Evolutionary conservation across 2,797 vertebrate genomes (phyloP).

Genomic region (Periparus ater): DNA sequence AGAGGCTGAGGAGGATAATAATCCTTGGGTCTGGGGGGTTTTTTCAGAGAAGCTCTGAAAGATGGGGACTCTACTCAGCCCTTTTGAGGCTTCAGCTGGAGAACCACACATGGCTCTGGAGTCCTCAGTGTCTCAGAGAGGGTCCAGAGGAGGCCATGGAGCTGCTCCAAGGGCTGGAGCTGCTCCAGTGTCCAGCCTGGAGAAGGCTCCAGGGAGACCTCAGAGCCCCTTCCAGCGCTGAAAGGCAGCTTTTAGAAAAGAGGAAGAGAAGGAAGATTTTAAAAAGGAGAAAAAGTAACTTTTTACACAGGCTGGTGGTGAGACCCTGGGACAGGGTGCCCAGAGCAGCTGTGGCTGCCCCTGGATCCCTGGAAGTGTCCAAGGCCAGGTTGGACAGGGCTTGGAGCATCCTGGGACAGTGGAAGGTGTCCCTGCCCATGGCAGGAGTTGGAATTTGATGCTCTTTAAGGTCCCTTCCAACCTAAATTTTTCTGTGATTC

Average conservation of each 20-base stretch:
- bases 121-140: background rate
- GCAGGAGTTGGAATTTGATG: background rate
- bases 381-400: rapidly evolving
- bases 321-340: rapidly evolving
- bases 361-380: background rate
- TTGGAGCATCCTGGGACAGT: rapidly evolving
- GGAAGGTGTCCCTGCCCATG: background rate
- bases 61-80: background rate
- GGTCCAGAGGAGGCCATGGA: background rate
- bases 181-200: background rate
- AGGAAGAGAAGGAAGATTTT: background rate
- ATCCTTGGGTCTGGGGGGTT: background rate
- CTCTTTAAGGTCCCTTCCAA: background rate
- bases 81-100: background rate
- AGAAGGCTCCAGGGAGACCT: background rate
- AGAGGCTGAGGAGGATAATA: background rate
- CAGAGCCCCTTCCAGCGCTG: background rate
- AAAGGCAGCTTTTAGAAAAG: background rate
- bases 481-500: background rate
- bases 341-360: background rate
- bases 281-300: background rate
- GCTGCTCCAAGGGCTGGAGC: background rate
- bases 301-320: background rate
- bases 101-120: background rate
- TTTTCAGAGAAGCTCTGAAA: background rate